Evolutionary conservation across 2,888 invertebrate species (phyloP), one percentile per base, ranked within the genome.

Genomic region (Andrena marginata): DNA sequence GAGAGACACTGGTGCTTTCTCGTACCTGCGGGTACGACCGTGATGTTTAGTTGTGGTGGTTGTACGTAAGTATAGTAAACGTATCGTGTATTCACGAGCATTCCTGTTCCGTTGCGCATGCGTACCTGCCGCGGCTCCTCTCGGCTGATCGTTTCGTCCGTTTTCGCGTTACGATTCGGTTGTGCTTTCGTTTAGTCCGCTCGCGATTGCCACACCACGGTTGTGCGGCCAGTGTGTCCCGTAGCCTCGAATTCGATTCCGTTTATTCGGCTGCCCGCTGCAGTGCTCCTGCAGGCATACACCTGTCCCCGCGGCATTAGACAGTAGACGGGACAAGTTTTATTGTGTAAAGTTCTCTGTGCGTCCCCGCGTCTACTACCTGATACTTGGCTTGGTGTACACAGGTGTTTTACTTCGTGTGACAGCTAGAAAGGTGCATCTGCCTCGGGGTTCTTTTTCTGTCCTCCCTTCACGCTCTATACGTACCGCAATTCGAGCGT

Each of bases 1-100:
- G 91, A 91, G 91, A 87, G 78, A 69, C 90, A 89, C 91, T 91
- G 91, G 88, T 90, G 88, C 90, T 90, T 86, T 89, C 89, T 87
- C 89, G 88, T 91, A 90, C 90, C 91, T 91, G 91, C 88, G 75
- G 87, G 85, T 87, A 90, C 85, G 84, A 82, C 85, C 82, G 82
- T 87, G 84, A 84, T 68, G 81, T 84, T 84, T 73, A 73, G 74
- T 73, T 82, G 89, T 81, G 81, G 77, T 64, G 59, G 59, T 68
- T 48, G 42, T 42, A 42, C 67, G 73, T 75, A 71, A 33, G 72
- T 76, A 62, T 80, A 75, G 76, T 73, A 63, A 70, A 64, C 75
- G 79, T 78, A 65, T 76, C 69, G 67, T 80, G 42, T 71, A 64
- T 77, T 33, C 75, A 73, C 63, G 69, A 31, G 35, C 75, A 79